Percentiles rank a stretch among this genome's conserved stretches.
Evolutionary conservation across 2,888 invertebrate species (phyloP).

Genomic region (Copidosoma aretas): DNA sequence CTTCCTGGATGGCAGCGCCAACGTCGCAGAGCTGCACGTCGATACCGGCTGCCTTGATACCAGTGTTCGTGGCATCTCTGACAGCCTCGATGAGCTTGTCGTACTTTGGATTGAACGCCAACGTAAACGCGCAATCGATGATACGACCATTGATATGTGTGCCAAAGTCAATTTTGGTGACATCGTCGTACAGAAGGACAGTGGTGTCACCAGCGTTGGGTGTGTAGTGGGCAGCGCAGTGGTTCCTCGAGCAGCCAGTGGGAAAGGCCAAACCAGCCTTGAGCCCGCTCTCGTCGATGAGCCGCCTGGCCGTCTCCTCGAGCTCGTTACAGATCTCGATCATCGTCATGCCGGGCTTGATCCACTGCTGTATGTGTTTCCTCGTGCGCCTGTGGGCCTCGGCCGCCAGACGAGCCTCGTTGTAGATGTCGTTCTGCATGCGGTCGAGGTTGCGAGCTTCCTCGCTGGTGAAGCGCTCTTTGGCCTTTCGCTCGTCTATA

Average conservation of each 20-base stretch:
- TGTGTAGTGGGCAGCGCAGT: slow-evolving; percentile 99
- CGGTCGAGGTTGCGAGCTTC: slow-evolving; percentile 90
- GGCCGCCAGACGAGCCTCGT: slow-evolving; percentile 93
- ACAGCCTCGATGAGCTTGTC: slow-evolving; percentile 94
- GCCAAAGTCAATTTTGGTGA: slow-evolving; percentile 98
- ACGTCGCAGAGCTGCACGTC: slow-evolving; percentile 98
- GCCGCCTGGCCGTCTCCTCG: slow-evolving; percentile 86
- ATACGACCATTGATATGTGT: slow-evolving; percentile 98
- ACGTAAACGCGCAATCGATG: slow-evolving; percentile 98
- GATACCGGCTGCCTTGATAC: slow-evolving; percentile 93
- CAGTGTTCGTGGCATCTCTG: slow-evolving; percentile 97
- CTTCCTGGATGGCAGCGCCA: slow-evolving; percentile 96
- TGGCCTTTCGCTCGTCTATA: slow-evolving; percentile 84
- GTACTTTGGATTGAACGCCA: slow-evolving; percentile 95
- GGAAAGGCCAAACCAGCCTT: slow-evolving; percentile 96
- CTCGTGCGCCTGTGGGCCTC: slow-evolving; percentile 96
- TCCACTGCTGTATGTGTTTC: slow-evolving; percentile 88
- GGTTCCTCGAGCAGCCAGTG: slow-evolving; percentile 97
- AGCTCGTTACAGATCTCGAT: slow-evolving; percentile 97
- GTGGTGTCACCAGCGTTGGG: slow-evolving; percentile 98
- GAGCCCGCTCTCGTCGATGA: slow-evolving; percentile 94
- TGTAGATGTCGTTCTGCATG: slow-evolving; percentile 91
- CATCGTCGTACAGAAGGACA: slow-evolving; percentile 93
- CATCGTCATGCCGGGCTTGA: slow-evolving; percentile 98
- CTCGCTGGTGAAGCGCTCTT: slow-evolving; percentile 82